Evolutionary conservation across 2,888 invertebrate genomes (phyloP), one percentile per base, ranked within the genome.

Genomic region (Mythimna impura): DNA sequence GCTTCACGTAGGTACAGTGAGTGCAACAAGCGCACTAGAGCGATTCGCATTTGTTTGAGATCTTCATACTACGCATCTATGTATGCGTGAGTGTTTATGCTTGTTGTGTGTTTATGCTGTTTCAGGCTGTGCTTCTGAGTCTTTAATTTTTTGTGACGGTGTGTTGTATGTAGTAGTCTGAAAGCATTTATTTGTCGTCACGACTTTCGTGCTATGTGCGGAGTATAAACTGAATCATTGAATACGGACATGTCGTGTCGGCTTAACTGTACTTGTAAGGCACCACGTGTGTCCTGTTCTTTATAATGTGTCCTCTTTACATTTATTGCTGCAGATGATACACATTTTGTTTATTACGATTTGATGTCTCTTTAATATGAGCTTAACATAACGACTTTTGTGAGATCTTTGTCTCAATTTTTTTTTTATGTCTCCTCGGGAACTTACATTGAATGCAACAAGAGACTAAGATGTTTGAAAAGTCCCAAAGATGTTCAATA

Each of bases 171-270:
- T 86, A 83, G 81, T 87, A 84, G 84, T 87, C 90, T 87, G 86
- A 83, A 87, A 90, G 88, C 90, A 90, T 90, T 83, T 92, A 93
- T 93, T 91, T 88, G 78, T 75, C 76, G 92, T 94, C 94, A 94
- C 94, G 94, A 93, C 76, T 89, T 90, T 91, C 92, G 91, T 93
- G 92, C 89, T 83, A 76, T 76, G 80, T 74, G 83, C 84, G 86
- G 87, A 87, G 89, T 88, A 85, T 71, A 78, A 66, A 86, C 79
- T 87, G 89, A 87, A 89, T 90, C 86, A 86, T 80, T 80, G 82
- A 83, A 74, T 75, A 76, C 71, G 76, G 69, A 66, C 68, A 76
- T 73, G 74, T 68, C 74, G 84, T 86, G 78, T 82, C 75, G 71
- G 80, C 73, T 79, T 85, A 86, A 82, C 82, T 81, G 82, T 84